phyloP scores from a whole-genome alignment of 2,888 invertebrate species.

The Stenichneumon culpator region DNA sequence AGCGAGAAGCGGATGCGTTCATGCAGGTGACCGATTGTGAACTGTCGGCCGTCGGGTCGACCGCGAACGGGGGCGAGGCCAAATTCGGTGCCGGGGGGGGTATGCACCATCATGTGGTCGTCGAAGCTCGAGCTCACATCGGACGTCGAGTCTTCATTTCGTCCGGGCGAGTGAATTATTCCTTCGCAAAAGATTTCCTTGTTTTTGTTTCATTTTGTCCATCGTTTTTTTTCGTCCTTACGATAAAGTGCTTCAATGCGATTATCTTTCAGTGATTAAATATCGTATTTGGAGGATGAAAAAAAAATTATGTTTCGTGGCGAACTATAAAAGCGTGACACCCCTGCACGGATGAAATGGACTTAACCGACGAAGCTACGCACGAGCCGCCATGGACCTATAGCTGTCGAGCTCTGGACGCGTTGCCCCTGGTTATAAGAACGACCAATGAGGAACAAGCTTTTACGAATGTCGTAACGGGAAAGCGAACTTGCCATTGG shows the following conservation, averaged over 20 bases:
- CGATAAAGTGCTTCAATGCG: neutral
- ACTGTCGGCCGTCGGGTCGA: slow-evolving; percentile 75
- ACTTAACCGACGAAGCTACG: slow-evolving; percentile 61
- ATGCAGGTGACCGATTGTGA: slow-evolving; percentile 76
- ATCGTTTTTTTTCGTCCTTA: neutral
- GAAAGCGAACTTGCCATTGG: slow-evolving; percentile 56
- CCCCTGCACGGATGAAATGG: slow-evolving; percentile 62
- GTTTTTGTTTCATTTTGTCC: neutral
- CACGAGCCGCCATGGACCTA: slow-evolving; percentile 46
- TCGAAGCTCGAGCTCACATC: slow-evolving; percentile 56
- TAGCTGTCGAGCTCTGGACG: slow-evolving; percentile 38
- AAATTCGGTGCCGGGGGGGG: slow-evolving; percentile 72
- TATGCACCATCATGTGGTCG: slow-evolving; percentile 70
- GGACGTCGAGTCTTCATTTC: slow-evolving; percentile 39
- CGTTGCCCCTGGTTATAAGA: slow-evolving; percentile 47
- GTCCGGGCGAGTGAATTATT: slow-evolving; percentile 8
- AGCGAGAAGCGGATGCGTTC: slow-evolving; percentile 71
- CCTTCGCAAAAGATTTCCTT: neutral
- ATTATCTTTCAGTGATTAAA: neutral
- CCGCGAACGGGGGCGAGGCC: slow-evolving; percentile 75
- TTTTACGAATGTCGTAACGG: slow-evolving; percentile 65
- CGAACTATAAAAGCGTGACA: slow-evolving; percentile 40
- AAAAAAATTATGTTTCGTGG: neutral
- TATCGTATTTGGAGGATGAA: neutral
- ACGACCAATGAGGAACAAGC: slow-evolving; percentile 53